These are phyloP conservation scores for Nomada fabriciana DNA, from an alignment of 2,888 invertebrate genomes.

Conservation along the genomic window DNA sequence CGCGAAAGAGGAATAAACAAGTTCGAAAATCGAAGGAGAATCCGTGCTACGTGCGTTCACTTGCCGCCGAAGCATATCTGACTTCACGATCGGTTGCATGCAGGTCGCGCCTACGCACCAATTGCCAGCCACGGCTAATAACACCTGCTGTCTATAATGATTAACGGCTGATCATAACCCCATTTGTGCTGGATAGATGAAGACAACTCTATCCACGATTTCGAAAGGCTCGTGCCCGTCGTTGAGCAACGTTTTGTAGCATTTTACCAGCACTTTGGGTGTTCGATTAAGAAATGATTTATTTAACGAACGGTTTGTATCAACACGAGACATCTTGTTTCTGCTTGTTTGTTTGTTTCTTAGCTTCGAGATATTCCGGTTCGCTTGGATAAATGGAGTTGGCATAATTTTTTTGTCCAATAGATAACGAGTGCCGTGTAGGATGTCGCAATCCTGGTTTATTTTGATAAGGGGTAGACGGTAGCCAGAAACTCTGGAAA, in stretches of 20 bases:
- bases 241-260: background rate
- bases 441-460: background rate
- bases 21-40: background rate
- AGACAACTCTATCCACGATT: conserved; percentile 40
- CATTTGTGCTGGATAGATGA: conserved; percentile 26
- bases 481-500: conserved; percentile 24
- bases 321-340: no score
- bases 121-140: conserved; percentile 48
- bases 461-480: background rate
- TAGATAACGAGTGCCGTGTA: background rate
- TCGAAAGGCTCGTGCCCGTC: conserved; percentile 10
- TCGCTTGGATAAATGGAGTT: no score
- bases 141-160: conserved; percentile 60
- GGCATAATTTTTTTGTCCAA: background rate
- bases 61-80: conserved; percentile 21
- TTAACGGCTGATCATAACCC: conserved; percentile 54
- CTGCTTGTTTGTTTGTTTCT: no score
- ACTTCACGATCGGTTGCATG: conserved; percentile 52
- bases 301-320: background rate
- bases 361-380: no score
- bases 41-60: background rate
- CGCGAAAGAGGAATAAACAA: conserved; percentile 24
- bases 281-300: background rate
- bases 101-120: conserved; percentile 41
- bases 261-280: background rate